phyloP scores from a whole-genome alignment of 2,797 vertebrate genomes.

The Ctenochaetus hawaiiensis region DNA sequence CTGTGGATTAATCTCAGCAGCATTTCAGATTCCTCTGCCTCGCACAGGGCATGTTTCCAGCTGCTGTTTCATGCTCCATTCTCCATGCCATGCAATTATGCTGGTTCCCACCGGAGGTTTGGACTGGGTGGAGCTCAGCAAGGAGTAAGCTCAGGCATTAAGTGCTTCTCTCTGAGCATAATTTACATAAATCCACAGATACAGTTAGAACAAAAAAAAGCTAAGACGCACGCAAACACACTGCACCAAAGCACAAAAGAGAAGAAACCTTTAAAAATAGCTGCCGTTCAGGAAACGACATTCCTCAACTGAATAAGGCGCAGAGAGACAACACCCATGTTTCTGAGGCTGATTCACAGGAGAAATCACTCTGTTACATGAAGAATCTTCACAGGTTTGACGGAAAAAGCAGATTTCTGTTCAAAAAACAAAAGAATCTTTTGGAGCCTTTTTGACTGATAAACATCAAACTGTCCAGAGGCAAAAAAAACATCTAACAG shows the following conservation, averaged over 20 bases:
- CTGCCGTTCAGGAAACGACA: conserved; percentile 56
- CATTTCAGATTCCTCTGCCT: conserved; percentile 62
- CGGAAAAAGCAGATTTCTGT: too few species aligned
- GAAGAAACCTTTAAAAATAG: conserved; percentile 51
- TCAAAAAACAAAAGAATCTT: too few species aligned
- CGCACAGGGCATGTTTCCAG: conserved; percentile 65
- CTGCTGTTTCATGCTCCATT: conserved; percentile 77
- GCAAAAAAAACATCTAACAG: conserved; percentile 23
- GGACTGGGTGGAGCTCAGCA: conserved; percentile 74
- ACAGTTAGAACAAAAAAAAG: conserved; percentile 55
- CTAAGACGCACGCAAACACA: conserved; percentile 44
- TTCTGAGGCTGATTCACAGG: conserved; percentile 38
- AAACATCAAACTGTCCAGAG: conserved; percentile 23
- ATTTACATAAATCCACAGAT: conserved; percentile 62
- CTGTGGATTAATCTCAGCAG: conserved; percentile 57
- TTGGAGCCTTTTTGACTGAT: conserved; percentile 14
- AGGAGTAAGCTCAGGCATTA: conserved; percentile 72
- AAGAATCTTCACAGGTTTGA: too few species aligned
- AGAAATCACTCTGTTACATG: conserved; percentile 8
- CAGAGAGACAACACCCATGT: conserved; percentile 52
- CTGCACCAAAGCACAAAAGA: conserved; percentile 49
- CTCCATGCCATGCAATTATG: conserved; percentile 77
- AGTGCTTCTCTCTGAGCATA: conserved; percentile 65
- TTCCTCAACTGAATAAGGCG: conserved; percentile 44
- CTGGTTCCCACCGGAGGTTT: conserved; percentile 77